These are phyloP conservation scores for Polypterus senegalus DNA, from an alignment of 2,113 vertebrate species.

Conservation along the genomic window DNA sequence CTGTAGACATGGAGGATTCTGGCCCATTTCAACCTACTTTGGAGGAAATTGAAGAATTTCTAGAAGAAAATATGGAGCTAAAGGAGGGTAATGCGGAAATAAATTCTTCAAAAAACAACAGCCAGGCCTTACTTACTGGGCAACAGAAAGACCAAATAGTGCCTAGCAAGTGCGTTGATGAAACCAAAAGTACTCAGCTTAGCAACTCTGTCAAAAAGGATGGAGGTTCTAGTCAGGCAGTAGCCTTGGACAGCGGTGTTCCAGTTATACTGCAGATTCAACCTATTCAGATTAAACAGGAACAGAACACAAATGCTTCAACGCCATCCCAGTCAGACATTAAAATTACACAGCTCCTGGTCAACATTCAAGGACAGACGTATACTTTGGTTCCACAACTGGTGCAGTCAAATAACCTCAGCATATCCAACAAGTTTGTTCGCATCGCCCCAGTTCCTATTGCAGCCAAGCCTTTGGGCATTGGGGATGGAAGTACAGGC, in stretches of 20 bases:
- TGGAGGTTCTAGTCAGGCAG: constrained; percentile 36
- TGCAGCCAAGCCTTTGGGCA: constrained; percentile 73
- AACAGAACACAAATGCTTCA: constrained; percentile 31
- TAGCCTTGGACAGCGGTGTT: constrained; percentile 46
- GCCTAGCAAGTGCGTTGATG: constrained; percentile 32
- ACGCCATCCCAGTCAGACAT: constrained; percentile 59
- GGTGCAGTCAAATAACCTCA: constrained; percentile 62
- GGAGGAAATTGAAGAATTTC: constrained; percentile 90
- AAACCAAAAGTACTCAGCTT: constrained; percentile 40
- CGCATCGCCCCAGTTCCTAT: constrained; percentile 87
- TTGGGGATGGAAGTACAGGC: constrained; percentile 53
- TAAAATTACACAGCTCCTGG: constrained; percentile 79
- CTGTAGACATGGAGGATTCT: constrained; percentile 64
- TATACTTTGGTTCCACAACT: constrained; percentile 85
- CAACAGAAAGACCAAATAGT: constrained; percentile 63
- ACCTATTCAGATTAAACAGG: constrained; percentile 73
- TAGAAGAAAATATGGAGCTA: constrained; percentile 88
- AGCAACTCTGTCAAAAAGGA: constrained; percentile 35
- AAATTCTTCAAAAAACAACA: constrained; percentile 10
- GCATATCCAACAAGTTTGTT: constrained; percentile 77
- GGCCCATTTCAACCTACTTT: constrained; percentile 83
- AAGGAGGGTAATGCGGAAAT: constrained; percentile 55
- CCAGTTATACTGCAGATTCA: constrained; percentile 79
- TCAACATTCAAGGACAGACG: constrained; percentile 88
- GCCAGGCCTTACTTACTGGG: constrained; percentile 19